phyloP scores from a whole-genome alignment of 2,113 vertebrate species.

The Antennarius striatus region DNA sequence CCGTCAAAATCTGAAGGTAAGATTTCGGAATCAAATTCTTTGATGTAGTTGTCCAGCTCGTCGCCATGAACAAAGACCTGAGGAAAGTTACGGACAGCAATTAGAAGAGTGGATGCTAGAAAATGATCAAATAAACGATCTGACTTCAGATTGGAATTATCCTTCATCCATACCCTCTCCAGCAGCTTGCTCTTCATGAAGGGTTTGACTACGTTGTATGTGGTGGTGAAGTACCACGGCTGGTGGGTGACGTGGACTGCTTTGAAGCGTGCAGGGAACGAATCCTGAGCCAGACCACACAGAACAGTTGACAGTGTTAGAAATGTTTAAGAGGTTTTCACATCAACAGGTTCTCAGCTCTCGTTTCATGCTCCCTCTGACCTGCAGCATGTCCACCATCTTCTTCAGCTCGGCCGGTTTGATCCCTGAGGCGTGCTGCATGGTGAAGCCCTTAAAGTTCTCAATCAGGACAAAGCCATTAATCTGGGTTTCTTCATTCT shows the following conservation, averaged over 20 bases:
- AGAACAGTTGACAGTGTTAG: neutral
- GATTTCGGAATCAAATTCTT: conserved; percentile 87
- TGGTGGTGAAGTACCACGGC: conserved; percentile 99
- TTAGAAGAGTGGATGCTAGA: neutral
- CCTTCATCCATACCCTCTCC: conserved; percentile 84
- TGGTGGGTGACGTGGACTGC: conserved; percentile 95
- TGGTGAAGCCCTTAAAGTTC: conserved; percentile 97
- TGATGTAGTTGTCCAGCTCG: conserved; percentile 87
- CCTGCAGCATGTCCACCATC: conserved; percentile 99
- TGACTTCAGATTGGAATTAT: too few species aligned
- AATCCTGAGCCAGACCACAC: conserved; percentile 81
- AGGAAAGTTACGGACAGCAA: neutral
- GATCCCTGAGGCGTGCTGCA: conserved; percentile 95
- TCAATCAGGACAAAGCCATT: conserved; percentile 97
- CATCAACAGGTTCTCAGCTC: neutral
- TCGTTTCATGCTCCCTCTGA: conserved; percentile 47
- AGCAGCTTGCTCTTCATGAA: conserved; percentile 98
- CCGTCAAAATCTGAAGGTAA: conserved; percentile 92
- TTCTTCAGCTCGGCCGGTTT: conserved; percentile 94
- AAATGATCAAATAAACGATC: too few species aligned
- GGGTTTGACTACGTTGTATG: conserved; percentile 94
- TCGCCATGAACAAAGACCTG: conserved; percentile 95
- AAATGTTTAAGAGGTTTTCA: neutral
- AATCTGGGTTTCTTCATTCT: conserved; percentile 97
- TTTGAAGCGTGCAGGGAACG: conserved; percentile 97